These are phyloP conservation scores for Ancistrus triradiatus DNA, from an alignment of 2,113 vertebrate species.

Conservation along the genomic window DNA sequence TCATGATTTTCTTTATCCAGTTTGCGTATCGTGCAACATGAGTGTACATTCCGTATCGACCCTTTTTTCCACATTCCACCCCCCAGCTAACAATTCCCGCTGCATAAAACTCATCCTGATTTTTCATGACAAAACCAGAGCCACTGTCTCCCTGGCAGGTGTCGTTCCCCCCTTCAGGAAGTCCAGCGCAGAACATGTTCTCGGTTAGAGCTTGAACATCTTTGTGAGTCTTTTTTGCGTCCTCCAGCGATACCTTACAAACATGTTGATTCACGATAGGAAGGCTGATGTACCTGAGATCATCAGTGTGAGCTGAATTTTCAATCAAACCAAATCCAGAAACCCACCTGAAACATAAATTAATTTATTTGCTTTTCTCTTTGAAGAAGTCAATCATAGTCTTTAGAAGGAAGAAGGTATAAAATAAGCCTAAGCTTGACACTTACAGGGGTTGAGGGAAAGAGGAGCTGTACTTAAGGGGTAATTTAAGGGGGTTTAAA, in stretches of 20 bases:
- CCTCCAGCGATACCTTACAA: slow-evolving; percentile 73
- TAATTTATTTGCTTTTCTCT: too few relatives aligned
- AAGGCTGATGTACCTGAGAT: slow-evolving; percentile 74
- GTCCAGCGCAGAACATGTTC: slow-evolving; percentile 85
- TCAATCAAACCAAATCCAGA: slow-evolving; percentile 34
- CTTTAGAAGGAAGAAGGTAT: too few relatives aligned
- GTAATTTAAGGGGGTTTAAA: too few relatives aligned
- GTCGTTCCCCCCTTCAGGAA: slow-evolving; percentile 75
- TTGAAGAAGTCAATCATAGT: too few relatives aligned
- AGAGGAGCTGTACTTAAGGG: too few relatives aligned
- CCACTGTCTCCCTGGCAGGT: slow-evolving; percentile 81
- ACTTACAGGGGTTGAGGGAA: too few relatives aligned
- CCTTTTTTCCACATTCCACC: slow-evolving; percentile 69
- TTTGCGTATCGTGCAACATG: slow-evolving; percentile 73
- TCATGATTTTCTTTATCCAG: slow-evolving; percentile 75
- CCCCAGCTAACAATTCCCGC: slow-evolving; percentile 84
- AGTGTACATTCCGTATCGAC: slow-evolving; percentile 79
- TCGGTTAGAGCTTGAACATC: slow-evolving; percentile 75
- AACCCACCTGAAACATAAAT: slow-evolving; percentile 17
- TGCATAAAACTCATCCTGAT: slow-evolving; percentile 70
- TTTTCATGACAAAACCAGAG: slow-evolving; percentile 63
- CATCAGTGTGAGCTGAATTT: slow-evolving; percentile 56
- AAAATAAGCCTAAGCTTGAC: too few relatives aligned
- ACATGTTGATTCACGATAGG: slow-evolving; percentile 66
- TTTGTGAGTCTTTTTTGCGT: slow-evolving; percentile 24